A percentile compares a stretch with the other conserved stretches of the same genome.
Conservation (phyloP, 2,797 vertebrate species). For the Acomys russatus region DNA sequence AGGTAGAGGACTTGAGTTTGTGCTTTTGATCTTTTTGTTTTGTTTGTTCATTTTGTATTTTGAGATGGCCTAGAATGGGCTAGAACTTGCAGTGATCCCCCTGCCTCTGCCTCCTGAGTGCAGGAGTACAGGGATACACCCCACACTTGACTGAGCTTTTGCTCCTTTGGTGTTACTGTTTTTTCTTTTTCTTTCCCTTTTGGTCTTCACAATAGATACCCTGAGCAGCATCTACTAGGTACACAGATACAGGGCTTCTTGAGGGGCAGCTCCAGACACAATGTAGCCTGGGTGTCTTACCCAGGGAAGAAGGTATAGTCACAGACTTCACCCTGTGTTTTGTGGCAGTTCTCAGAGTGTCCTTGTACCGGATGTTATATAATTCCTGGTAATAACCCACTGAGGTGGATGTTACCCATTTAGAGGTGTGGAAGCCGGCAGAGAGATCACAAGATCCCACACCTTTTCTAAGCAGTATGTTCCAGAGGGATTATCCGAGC, state of each 20-base stretch:
- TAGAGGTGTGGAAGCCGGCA: neutral
- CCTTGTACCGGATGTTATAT: neutral
- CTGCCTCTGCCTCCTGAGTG: neutral
- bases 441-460: neutral
- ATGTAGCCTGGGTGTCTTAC: neutral
- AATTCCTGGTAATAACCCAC: neutral
- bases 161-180: neutral
- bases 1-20: neutral
- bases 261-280: neutral
- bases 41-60: neutral
- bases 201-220: neutral
- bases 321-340: neutral
- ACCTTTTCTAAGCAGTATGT: conserved; percentile 15
- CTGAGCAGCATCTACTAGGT: neutral
- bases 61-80: neutral
- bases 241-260: neutral
- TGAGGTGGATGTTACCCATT: neutral
- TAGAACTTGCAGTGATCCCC: neutral
- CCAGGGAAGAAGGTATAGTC: neutral
- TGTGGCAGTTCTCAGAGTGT: neutral
- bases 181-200: neutral
- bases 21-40: neutral
- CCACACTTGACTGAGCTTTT: neutral
- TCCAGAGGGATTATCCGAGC: conserved; percentile 54
- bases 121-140: neutral